Evolutionary conservation across 2,888 invertebrate species (phyloP), one percentile per base, ranked within the genome.

Genomic region (Vesta saturnalis): DNA sequence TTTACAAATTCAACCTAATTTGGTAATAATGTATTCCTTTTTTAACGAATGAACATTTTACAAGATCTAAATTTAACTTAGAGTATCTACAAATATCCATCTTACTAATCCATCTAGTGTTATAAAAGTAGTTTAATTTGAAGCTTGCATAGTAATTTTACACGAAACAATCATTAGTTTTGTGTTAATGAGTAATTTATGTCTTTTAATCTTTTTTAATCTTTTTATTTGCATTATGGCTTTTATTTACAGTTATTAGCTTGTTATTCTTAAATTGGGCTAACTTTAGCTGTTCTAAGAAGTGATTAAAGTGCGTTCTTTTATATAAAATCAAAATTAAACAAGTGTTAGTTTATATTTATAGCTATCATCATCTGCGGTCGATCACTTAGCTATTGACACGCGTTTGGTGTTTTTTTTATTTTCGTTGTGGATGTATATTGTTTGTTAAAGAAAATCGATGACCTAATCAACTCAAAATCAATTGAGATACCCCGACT

Each of bases 1-100:
- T 68, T 67, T 68, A 19, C 18, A 46, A 39, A 59, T 30, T 54
- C 30, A 12, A 14, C 22, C 8, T 64, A 64, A 64, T 61, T 61
- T n/a, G 56, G 56, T 63, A 59, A 63, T 63, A 43, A 63, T 47
- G 49, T 16, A 16, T 59, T 30, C 22, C 18, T 8, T 5, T 23
- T n/a, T 43, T 43, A 43, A 2, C 2, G 43, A 43, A 43, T 43
- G 43, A 43, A 43, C 2, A 12, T 43, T 2, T 43, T 43, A 23
- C 23, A 23, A 23, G 3, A 23, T 23, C 8, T 23, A 3, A 23
- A 23, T 23, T 23, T 23, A 23, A 23, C 8, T 5, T 23, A 23
- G 3, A 39, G 8, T n/a, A 8, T n/a, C 39, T 1, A n/a, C n/a
- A 39, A 39, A 39, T 6, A 30, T 30, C n/a, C n/a, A 30, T 39